Conservation (phyloP, 2,797 vertebrate species). For the Geotrypetes seraphini region DNA sequence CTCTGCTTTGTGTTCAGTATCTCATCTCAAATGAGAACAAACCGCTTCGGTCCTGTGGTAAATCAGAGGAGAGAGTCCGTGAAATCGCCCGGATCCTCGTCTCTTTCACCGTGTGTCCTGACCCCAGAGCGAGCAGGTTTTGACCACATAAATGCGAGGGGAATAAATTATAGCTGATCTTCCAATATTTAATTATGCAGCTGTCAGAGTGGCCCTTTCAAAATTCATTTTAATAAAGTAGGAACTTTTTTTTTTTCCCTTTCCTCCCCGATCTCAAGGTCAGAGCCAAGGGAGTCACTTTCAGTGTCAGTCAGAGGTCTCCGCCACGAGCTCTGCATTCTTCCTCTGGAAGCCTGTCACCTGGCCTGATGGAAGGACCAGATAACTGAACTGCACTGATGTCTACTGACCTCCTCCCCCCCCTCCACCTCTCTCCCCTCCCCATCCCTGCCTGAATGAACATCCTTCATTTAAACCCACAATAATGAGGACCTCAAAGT, state of each 20-base stretch:
- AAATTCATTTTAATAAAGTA: constrained; percentile 99
- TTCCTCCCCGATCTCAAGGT: constrained; percentile 95
- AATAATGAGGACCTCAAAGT: constrained; percentile 74
- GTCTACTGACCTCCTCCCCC: constrained; percentile 50
- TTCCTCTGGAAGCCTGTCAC: constrained; percentile 62
- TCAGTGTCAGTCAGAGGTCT: constrained; percentile 87
- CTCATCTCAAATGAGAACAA: constrained; percentile 21
- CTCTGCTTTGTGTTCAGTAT: background rate
- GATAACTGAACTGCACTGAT: constrained; percentile 58
- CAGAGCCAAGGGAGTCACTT: constrained; percentile 92
- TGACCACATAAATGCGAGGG: constrained; percentile 84
- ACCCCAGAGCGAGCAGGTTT: constrained; percentile 80
- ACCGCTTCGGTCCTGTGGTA: constrained; percentile 8
- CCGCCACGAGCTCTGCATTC: constrained; percentile 59
- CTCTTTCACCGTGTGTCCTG: constrained; percentile 65
- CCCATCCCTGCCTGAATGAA: constrained; percentile 55
- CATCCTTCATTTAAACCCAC: constrained; percentile 70
- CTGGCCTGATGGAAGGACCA: constrained; percentile 69
- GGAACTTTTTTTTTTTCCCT: no score
- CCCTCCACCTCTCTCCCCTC: constrained; percentile 20
- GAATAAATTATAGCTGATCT: constrained; percentile 99
- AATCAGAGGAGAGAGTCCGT: constrained; percentile 18
- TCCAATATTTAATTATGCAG: constrained; percentile 99
- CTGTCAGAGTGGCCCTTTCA: constrained; percentile 94
- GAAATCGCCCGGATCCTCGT: constrained; percentile 54